Percentiles rank a stretch among this genome's conserved stretches.
These are phyloP conservation scores for Epizoanthus fatuus DNA, from an alignment of 92 coral and sea anemone genomes.

Conservation along the genomic window DNA sequence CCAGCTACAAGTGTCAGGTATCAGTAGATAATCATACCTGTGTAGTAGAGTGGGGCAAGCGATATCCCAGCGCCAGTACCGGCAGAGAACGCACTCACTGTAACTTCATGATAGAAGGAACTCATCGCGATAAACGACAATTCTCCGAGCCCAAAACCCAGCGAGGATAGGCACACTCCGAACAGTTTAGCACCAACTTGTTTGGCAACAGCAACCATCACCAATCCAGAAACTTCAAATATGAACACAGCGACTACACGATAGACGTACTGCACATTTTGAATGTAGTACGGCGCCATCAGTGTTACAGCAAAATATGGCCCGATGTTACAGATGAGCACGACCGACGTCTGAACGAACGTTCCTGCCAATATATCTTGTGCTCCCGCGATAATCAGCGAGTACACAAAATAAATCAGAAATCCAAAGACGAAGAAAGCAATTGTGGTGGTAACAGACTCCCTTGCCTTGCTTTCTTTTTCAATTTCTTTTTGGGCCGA, in stretches of 20 bases:
- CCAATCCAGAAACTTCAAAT: constrained; percentile 74
- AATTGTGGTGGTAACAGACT: constrained; percentile 43
- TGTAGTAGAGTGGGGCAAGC: constrained; percentile 85
- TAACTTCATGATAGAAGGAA: constrained; percentile 79
- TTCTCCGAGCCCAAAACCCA: constrained; percentile 91
- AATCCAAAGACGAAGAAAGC: constrained; percentile 91
- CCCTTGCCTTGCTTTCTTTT: constrained; percentile 3
- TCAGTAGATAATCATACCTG: constrained; percentile 63
- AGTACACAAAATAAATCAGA: constrained; percentile 83
- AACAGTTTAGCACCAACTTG: constrained; percentile 70
- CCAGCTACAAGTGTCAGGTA: too few relatives aligned
- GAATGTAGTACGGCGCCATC: constrained; percentile 81
- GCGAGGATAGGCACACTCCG: constrained; percentile 81
- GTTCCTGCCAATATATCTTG: constrained; percentile 91
- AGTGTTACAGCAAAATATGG: constrained; percentile 84
- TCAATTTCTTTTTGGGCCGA: not conserved
- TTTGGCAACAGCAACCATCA: constrained; percentile 72
- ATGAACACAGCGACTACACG: constrained; percentile 75
- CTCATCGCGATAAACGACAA: constrained; percentile 89
- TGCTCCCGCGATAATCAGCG: constrained; percentile 88
- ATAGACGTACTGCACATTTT: constrained; percentile 77
- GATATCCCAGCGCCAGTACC: constrained; percentile 91
- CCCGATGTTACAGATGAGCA: constrained; percentile 85
- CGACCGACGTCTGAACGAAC: constrained; percentile 86
- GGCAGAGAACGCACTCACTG: constrained; percentile 85